Base-by-base conservation (phyloP, 1,140 invertebrate species). In the Diabrotica undecimpunctata region DNA sequence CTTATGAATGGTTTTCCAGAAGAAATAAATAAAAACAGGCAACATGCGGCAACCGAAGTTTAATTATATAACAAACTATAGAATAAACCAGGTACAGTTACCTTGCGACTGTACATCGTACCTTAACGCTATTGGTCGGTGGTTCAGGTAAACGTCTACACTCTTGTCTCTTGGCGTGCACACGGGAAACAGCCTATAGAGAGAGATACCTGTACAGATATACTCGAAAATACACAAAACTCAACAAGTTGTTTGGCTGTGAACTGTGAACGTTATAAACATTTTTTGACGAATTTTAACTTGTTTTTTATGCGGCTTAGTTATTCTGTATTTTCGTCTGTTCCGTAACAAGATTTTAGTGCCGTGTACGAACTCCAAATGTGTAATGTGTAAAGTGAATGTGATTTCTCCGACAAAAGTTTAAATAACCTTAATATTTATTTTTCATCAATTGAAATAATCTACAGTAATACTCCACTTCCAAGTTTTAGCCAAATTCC, bases 11-110 rank as follows among this genome's bases (percentile, higher is more conserved):
- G 38, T 11, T 58, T 41, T 62, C 12, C 8, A 54, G 54, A 52
- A 54, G 61, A 62, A 62, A 54, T 62, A 54, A 62, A 62, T 54
- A 62, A 54, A 54, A 62, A 60, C 41, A 60, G 53, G 51, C 53
- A 62, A 65, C 55, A 65, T 65, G 64, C 56, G 51, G 64, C 64
- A 60, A 59, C 55, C 64, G 64, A 51, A 69, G 61, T 65, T 64
- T 73, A 74, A 74, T 76, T 76, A 76, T 75, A 75, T 76, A 76
- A 76, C 73, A 61, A 73, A 76, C 73, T 64, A 73, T 73, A 75
- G 69, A 71, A 73, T 73, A 70, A 67, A 67, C 70, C 70, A 69
- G 67, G 70, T 72, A 72, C 73, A 75, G 75, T 77, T 75, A 75
- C 73, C 67, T 73, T 74, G 70, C 68, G 67, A 69, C 67, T 72